Percentiles rank a stretch among this genome's conserved stretches.
phyloP scores from a whole-genome alignment of 2,888 invertebrate genomes.

The Pheosia tremula region DNA sequence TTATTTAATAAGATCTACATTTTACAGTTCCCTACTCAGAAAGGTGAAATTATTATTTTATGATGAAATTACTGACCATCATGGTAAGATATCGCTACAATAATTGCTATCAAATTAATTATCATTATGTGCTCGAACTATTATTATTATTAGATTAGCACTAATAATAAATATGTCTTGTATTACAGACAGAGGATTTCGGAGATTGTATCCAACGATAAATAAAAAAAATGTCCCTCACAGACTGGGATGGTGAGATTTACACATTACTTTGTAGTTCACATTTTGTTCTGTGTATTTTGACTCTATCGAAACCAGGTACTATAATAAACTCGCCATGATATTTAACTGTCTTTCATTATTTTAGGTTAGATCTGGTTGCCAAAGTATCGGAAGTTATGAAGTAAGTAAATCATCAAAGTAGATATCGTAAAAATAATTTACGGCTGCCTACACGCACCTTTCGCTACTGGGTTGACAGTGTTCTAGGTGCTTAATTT shows the following conservation, averaged over 20 bases:
- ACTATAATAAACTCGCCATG: not conserved
- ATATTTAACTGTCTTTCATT: constrained; percentile 6
- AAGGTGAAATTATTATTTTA: constrained; percentile 49
- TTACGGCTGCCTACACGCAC: too few relatives aligned
- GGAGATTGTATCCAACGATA: constrained; percentile 61
- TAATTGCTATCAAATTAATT: not conserved
- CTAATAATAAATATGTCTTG: too few relatives aligned
- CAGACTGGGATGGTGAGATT: constrained; percentile 65
- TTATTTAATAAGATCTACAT: not conserved
- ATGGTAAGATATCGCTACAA: constrained; percentile 40
- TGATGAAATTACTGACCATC: constrained; percentile 58
- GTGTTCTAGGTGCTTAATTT: too few relatives aligned
- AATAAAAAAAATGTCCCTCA: constrained; percentile 52
- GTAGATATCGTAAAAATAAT: too few relatives aligned
- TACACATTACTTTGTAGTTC: not conserved
- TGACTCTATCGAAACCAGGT: too few relatives aligned
- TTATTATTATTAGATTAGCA: too few relatives aligned
- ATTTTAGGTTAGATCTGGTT: constrained; percentile 37
- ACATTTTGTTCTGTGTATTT: not conserved
- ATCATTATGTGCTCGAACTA: constrained; percentile 8
- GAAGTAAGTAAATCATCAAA: constrained; percentile 15
- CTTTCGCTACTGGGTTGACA: too few relatives aligned
- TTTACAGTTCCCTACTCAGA: constrained; percentile 47
- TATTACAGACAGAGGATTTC: constrained; percentile 55
- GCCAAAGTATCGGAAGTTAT: constrained; percentile 23